A percentile compares a stretch with the other conserved stretches of the same genome.
phyloP scores from a whole-genome alignment of 2,797 vertebrate genomes.

The Hylomyscus alleni region DNA sequence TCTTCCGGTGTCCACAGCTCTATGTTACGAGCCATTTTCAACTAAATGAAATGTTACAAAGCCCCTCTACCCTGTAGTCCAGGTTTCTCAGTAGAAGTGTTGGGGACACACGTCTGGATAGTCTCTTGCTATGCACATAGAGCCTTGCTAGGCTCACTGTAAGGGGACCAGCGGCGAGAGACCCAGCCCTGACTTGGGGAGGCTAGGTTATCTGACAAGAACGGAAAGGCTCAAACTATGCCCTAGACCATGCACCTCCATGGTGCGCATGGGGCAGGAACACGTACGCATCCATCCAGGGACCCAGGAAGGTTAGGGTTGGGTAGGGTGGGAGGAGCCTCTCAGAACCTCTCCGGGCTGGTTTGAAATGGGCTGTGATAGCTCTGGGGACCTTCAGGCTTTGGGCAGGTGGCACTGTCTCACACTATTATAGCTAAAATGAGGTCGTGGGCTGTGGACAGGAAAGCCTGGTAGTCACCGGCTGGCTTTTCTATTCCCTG shows the following conservation, averaged over 20 bases:
- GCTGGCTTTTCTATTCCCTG: neutral
- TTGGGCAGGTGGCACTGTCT: neutral
- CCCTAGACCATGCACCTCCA: neutral
- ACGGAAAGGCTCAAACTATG: neutral
- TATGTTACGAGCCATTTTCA: neutral
- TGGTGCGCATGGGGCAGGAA: too few relatives aligned
- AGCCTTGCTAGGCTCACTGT: neutral
- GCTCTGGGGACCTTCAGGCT: neutral
- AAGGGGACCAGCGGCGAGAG: neutral
- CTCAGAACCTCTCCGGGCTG: neutral
- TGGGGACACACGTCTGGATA: neutral
- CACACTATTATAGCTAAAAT: neutral
- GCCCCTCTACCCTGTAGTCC: neutral
- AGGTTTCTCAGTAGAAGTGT: neutral
- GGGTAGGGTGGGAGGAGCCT: neutral
- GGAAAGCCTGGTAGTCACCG: neutral
- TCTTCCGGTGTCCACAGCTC: neutral
- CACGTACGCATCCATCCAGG: too few relatives aligned
- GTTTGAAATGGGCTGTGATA: neutral
- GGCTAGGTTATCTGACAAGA: neutral
- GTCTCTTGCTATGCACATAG: neutral
- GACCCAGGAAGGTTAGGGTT: neutral
- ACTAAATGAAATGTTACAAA: neutral
- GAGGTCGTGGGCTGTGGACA: rapidly evolving
- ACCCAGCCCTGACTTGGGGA: neutral